These are phyloP conservation scores for Tromatobia lineatoria DNA, from an alignment of 2,888 invertebrate species.

Conservation along the genomic window DNA sequence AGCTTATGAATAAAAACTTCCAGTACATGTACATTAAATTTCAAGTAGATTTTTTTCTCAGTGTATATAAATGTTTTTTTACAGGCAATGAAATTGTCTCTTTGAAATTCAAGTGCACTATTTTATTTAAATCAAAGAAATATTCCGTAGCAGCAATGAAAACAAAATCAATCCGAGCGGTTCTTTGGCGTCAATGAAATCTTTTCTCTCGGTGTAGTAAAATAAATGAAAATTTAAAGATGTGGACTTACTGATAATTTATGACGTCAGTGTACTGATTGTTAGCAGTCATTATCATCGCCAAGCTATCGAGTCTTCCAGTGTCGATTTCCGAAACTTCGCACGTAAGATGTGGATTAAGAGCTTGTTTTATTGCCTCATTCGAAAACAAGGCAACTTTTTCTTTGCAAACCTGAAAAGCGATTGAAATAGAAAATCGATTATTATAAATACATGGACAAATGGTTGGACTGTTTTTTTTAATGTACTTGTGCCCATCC, in stretches of 20 bases:
- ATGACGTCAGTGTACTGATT: slow-evolving; percentile 75
- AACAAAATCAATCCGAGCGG: too few relatives aligned
- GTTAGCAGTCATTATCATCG: slow-evolving; percentile 71
- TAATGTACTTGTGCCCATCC: slow-evolving; percentile 76
- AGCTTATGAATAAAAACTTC: too few relatives aligned
- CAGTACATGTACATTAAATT: too few relatives aligned
- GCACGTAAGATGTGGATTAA: slow-evolving; percentile 72
- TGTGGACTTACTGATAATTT: slow-evolving; percentile 76
- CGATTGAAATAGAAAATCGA: not conserved
- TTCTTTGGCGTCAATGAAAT: too few relatives aligned
- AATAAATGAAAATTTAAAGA: too few relatives aligned
- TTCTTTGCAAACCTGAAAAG: slow-evolving; percentile 72
- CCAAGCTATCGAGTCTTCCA: slow-evolving; percentile 73
- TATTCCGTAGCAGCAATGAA: too few relatives aligned
- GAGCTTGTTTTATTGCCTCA: slow-evolving; percentile 69
- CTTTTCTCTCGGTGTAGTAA: too few relatives aligned
- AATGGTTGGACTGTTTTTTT: slow-evolving; percentile 71
- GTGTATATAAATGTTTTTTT: too few relatives aligned
- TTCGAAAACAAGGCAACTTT: slow-evolving; percentile 76
- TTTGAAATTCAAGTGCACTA: too few relatives aligned
- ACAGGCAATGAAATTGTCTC: too few relatives aligned
- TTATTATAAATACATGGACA: not conserved
- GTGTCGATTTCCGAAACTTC: slow-evolving; percentile 72
- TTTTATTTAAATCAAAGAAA: too few relatives aligned
- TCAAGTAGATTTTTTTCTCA: too few relatives aligned